Percentiles rank a stretch among this genome's conserved stretches.
These are phyloP conservation scores for Ctenochaetus hawaiiensis DNA, from an alignment of 2,797 vertebrate species.

Conservation along the genomic window DNA sequence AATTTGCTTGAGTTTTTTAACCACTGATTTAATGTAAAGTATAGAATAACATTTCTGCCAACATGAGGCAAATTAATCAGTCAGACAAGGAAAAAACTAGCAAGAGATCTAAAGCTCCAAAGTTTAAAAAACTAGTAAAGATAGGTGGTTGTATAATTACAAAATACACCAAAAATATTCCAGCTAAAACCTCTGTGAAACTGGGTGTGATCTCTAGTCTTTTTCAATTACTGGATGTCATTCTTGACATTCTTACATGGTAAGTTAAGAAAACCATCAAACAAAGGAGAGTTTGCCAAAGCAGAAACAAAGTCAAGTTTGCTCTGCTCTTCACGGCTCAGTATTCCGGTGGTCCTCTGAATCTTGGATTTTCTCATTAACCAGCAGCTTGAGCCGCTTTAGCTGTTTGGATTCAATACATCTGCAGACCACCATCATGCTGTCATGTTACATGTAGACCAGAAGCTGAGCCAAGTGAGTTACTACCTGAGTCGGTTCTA, in stretches of 20 bases:
- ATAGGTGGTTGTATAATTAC: neutral
- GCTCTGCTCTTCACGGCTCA: slow-evolving; percentile 3
- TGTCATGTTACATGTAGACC: neutral
- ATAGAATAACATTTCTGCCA: neutral
- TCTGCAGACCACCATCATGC: slow-evolving; percentile 35
- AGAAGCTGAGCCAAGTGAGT: neutral
- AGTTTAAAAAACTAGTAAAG: neutral
- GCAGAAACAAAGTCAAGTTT: slow-evolving; percentile 2
- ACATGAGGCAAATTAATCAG: neutral
- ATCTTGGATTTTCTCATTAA: slow-evolving; percentile 24
- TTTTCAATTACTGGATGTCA: neutral
- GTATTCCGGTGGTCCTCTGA: slow-evolving; percentile 28
- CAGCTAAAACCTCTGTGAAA: neutral
- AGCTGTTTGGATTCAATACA: neutral
- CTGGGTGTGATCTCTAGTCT: neutral
- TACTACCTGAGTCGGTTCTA: slow-evolving; percentile 2
- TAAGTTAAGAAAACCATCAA: neutral
- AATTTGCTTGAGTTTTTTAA: neutral
- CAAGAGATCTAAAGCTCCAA: neutral
- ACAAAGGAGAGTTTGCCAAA: slow-evolving; percentile 2
- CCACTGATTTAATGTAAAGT: neutral
- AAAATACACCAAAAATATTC: neutral
- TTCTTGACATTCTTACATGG: neutral
- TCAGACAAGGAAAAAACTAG: neutral
- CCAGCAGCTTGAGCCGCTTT: slow-evolving; percentile 19